Conservation (phyloP, 2,113 vertebrate species). For the Actenoides hombroni region DNA sequence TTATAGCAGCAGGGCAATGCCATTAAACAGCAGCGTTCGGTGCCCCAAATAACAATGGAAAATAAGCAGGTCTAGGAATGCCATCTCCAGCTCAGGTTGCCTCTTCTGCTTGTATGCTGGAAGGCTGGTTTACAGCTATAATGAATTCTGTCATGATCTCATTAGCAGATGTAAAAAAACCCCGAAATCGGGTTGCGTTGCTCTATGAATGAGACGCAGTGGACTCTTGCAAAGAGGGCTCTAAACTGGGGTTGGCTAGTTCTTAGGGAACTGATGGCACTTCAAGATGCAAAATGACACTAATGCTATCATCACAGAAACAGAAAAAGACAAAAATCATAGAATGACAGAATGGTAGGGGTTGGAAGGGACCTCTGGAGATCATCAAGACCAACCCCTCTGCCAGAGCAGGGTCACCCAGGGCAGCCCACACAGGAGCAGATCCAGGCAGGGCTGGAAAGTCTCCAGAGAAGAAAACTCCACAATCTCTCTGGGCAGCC, state of each 20-base stretch:
- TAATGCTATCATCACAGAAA: not conserved
- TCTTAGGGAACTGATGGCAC: not conserved
- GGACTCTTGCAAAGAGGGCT: not conserved
- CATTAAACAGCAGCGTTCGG: not conserved
- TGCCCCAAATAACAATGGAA: not conserved
- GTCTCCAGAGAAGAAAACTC: no score
- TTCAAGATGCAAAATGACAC: not conserved
- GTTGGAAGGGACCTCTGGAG: no score
- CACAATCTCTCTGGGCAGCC: no score
- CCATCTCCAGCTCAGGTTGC: not conserved
- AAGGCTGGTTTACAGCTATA: not conserved
- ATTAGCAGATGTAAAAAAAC: not conserved
- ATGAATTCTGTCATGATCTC: not conserved
- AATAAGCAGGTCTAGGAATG: not conserved
- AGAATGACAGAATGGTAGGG: no score
- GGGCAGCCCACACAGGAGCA: no score
- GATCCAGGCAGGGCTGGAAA: no score
- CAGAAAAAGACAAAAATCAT: not conserved
- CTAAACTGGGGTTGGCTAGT: not conserved
- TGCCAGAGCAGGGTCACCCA: no score
- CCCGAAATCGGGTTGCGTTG: not conserved
- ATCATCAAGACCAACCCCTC: no score
- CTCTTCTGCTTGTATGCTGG: not conserved
- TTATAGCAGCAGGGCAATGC: slow-evolving; percentile 28
- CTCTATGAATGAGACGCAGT: not conserved